Conservation (phyloP, 2,888 invertebrate genomes). For the Cordilura impudica region DNA sequence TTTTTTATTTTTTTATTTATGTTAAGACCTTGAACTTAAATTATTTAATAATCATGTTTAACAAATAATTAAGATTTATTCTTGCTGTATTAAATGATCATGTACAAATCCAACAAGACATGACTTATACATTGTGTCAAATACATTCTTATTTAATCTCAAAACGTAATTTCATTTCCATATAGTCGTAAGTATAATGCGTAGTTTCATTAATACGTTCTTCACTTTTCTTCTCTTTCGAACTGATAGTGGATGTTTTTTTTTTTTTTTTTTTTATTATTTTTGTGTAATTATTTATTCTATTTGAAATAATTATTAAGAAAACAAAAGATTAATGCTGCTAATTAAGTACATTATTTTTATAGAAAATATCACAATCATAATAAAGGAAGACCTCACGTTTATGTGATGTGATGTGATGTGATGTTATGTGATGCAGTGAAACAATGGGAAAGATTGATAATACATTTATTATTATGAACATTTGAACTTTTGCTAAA, state of each 20-base stretch:
- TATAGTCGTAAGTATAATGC: conserved; percentile 45
- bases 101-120: conserved; percentile 3
- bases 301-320: background rate
- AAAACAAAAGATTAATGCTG: conserved; percentile 16
- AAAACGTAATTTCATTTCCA: conserved; percentile 50
- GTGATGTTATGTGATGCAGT: background rate
- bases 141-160: conserved; percentile 32
- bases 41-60: conserved; percentile 74
- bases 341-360: conserved; percentile 10
- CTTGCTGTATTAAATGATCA: conserved; percentile 8
- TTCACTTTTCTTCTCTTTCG: background rate
- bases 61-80: conserved; percentile 70
- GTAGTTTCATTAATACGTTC: conserved; percentile 46
- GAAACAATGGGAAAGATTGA: conserved; percentile 15
- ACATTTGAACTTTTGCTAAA: conserved; percentile 40
- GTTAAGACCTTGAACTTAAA: conserved; percentile 72
- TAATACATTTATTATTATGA: conserved; percentile 2
- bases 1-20: background rate
- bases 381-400: conserved; percentile 37
- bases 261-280: conserved; percentile 9
- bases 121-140: background rate
- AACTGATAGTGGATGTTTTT: conserved; percentile 8
- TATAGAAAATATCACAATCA: background rate
- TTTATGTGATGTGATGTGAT: conserved; percentile 22
- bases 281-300: no score